Evolutionary conservation across 2,113 vertebrate species (phyloP).

Genomic region (Sitta europaea): DNA sequence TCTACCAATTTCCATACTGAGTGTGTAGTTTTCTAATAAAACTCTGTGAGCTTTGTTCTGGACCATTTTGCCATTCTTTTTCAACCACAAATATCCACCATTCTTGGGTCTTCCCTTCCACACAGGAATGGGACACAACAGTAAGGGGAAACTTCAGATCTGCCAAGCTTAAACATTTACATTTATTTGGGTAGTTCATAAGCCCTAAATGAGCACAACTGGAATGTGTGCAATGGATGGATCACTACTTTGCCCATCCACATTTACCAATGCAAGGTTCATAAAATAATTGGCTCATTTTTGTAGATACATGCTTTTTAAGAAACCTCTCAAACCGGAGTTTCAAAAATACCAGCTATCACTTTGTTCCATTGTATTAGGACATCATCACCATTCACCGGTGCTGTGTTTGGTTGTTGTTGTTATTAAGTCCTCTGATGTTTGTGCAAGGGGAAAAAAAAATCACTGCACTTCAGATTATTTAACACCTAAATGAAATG

Average conservation of each 20-base stretch:
- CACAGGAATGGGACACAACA: background rate
- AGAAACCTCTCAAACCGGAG: background rate
- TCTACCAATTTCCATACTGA: background rate
- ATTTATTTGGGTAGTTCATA: background rate
- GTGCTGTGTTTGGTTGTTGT: background rate
- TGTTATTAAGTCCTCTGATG: background rate
- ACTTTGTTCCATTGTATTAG: background rate
- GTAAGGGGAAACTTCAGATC: background rate
- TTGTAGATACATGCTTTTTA: background rate
- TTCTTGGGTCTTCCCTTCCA: background rate
- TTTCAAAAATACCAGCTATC: background rate
- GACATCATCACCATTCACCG: accelerated
- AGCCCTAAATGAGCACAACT: background rate
- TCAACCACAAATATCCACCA: accelerated
- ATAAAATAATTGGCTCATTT: background rate
- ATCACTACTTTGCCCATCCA: background rate
- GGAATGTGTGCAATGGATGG: background rate
- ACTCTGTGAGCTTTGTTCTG: background rate
- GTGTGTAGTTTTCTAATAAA: background rate
- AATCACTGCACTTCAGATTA: background rate
- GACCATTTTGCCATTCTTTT: background rate
- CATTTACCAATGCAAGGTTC: background rate
- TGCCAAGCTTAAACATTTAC: background rate
- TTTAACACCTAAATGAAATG: constrained; percentile 13
- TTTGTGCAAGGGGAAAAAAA: background rate